Conservation (phyloP, 1,140 invertebrate species). For the Chironomus striatipennis region DNA sequence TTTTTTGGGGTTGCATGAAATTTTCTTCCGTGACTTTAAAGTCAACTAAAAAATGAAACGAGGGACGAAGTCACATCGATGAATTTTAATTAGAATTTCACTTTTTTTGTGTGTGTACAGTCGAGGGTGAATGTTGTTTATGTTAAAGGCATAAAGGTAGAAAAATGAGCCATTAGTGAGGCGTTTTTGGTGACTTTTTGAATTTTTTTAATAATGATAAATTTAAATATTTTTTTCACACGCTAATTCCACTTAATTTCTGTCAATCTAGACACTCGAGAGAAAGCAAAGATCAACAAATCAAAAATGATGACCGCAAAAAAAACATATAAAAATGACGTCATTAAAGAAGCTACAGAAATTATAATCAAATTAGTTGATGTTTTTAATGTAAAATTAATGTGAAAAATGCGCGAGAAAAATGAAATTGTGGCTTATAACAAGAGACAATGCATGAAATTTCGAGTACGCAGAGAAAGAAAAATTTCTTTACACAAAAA, state of each 20-base stretch:
- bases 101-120: background rate
- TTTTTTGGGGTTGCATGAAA: background rate
- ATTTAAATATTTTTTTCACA: slow-evolving; percentile 13
- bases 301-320: slow-evolving; percentile 5
- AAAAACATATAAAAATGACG: background rate
- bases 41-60: background rate
- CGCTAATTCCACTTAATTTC: background rate
- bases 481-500: too few species aligned
- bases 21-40: background rate
- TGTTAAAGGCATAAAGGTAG: background rate
- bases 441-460: background rate
- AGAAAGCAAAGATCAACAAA: background rate
- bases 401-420: slow-evolving; percentile 20
- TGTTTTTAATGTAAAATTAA: slow-evolving; percentile 21
- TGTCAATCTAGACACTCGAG: too few species aligned
- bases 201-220: background rate
- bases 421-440: background rate
- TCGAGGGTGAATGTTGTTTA: background rate
- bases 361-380: slow-evolving; percentile 23
- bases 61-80: too few species aligned
- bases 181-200: background rate
- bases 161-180: slow-evolving; percentile 13
- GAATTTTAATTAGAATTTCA: slow-evolving; percentile 14
- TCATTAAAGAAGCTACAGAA: slow-evolving; percentile 1
- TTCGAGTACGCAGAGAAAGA: too few species aligned